Conservation (phyloP, 1,140 invertebrate genomes). For the Neomicropteryx cornuta region DNA sequence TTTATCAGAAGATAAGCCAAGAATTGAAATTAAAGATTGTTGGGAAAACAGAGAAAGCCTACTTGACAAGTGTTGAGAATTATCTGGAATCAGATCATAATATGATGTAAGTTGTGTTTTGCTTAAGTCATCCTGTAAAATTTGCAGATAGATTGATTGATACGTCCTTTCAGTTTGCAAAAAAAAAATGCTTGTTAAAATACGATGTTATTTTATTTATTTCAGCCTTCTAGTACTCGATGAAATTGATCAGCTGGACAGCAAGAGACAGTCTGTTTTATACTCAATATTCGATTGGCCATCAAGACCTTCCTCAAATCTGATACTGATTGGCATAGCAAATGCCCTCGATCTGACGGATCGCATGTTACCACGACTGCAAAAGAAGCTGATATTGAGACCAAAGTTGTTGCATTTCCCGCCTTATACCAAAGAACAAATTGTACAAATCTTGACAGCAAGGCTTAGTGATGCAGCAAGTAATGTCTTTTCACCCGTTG, state of each 20-base stretch:
- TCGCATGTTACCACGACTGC: slow-evolving; percentile 76
- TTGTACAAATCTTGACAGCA: slow-evolving; percentile 72
- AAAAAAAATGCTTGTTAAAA: neutral
- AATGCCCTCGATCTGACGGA: slow-evolving; percentile 95
- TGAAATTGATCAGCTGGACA: slow-evolving; percentile 89
- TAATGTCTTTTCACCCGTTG: slow-evolving; percentile 65
- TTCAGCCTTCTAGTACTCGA: slow-evolving; percentile 81
- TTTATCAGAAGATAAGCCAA: slow-evolving; percentile 59
- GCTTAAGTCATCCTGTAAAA: too few species aligned
- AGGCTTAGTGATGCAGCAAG: slow-evolving; percentile 58
- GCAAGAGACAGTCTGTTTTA: slow-evolving; percentile 74
- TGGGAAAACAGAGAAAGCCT: slow-evolving; percentile 45
- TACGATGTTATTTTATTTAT: slow-evolving; percentile 17
- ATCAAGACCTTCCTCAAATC: slow-evolving; percentile 47
- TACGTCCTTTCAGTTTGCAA: too few species aligned
- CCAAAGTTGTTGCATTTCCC: slow-evolving; percentile 77
- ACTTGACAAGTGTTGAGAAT: slow-evolving; percentile 50
- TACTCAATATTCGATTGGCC: slow-evolving; percentile 95
- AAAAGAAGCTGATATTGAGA: slow-evolving; percentile 57
- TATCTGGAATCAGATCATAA: slow-evolving; percentile 50
- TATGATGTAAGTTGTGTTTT: slow-evolving; percentile 45
- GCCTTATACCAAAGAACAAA: slow-evolving; percentile 86
- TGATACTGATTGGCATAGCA: slow-evolving; percentile 86
- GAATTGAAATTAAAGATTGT: slow-evolving; percentile 46
- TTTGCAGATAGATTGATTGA: too few species aligned